Conservation (phyloP, 2,888 invertebrate species). For the Nomada ruficornis region DNA sequence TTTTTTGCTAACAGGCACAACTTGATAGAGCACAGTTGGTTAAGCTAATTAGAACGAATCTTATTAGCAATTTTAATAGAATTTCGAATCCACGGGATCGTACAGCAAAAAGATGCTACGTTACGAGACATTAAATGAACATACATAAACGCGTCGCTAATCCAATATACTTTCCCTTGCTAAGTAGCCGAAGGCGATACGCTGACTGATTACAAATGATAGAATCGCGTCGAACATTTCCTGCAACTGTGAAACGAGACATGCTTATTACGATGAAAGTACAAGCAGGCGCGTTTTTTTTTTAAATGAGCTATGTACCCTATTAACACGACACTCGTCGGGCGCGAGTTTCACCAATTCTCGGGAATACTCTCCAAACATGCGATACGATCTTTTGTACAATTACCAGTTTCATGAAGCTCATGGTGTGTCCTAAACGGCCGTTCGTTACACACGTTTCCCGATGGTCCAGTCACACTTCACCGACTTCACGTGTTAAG, state of each 20-base stretch:
- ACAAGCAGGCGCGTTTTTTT: conserved; percentile 57
- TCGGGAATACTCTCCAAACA: conserved; percentile 14
- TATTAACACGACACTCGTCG: conserved; percentile 36
- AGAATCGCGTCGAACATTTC: conserved; percentile 57
- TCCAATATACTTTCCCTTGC: conserved; percentile 65
- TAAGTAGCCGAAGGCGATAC: conserved; percentile 61
- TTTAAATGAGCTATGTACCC: conserved; percentile 31
- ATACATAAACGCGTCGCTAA: conserved; percentile 38
- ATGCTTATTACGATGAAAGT: conserved; percentile 71
- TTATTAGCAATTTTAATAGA: not conserved
- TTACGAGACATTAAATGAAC: conserved; percentile 18
- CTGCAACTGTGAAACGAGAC: conserved; percentile 42
- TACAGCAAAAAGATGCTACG: not conserved
- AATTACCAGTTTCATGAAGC: conserved; percentile 79
- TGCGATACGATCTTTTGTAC: conserved; percentile 28
- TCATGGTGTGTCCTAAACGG: conserved; percentile 65
- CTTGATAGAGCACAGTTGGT: not conserved
- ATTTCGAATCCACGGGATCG: not conserved
- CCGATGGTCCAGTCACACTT: conserved; percentile 63
- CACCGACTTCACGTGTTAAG: conserved; percentile 68
- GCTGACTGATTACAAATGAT: conserved; percentile 70
- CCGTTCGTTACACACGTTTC: conserved; percentile 12
- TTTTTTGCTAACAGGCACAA: not conserved
- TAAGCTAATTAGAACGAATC: not conserved
- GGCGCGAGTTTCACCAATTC: conserved; percentile 46